These are phyloP conservation scores for Talpa occidentalis DNA, from an alignment of 2,113 vertebrate species.

Conservation along the genomic window DNA sequence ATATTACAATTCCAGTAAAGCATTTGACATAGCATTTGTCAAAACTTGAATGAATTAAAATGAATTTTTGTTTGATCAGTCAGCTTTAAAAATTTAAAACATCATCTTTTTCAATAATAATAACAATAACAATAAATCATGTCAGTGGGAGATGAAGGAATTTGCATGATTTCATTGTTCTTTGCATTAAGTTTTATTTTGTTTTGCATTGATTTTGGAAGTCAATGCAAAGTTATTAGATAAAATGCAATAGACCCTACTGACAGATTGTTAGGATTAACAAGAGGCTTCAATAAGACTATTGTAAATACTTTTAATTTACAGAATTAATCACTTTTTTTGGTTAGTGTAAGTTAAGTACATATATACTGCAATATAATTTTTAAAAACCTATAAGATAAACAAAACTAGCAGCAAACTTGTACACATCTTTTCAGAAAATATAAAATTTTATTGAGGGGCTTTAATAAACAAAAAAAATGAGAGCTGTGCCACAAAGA, in stretches of 20 bases:
- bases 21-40: constrained; percentile 64
- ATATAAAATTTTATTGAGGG: not conserved
- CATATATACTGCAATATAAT: not conserved
- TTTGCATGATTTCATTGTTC: not conserved
- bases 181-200: not conserved
- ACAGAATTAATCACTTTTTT: constrained; percentile 1
- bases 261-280: not conserved
- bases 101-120: not conserved
- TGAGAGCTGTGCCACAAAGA: not conserved
- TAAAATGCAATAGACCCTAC: not conserved
- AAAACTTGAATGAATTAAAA: constrained; percentile 57
- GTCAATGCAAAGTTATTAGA: not conserved
- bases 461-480: not conserved
- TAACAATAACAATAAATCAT: constrained; percentile 9
- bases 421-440: not conserved
- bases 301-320: not conserved
- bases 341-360: not conserved
- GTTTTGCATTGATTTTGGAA: constrained; percentile 22
- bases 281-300: not conserved
- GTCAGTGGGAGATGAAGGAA: constrained; percentile 7
- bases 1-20: constrained; percentile 43
- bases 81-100: constrained; percentile 62
- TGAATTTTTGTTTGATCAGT: constrained; percentile 47
- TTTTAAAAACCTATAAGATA: not conserved
- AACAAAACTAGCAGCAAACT: not conserved